Base-by-base conservation (phyloP, 2,888 invertebrate species). In the Hypsopygia costalis region DNA sequence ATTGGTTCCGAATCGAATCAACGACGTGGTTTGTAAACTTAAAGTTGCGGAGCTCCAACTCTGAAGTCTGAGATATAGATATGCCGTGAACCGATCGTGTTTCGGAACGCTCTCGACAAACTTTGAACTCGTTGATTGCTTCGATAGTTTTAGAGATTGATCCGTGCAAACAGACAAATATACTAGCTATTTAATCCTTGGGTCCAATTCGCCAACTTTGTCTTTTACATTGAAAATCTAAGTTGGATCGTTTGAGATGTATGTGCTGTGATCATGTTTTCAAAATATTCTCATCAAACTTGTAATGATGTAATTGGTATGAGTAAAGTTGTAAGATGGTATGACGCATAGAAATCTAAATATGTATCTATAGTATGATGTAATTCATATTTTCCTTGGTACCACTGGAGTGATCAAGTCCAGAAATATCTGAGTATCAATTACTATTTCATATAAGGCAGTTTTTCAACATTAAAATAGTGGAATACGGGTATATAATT, bases 81-180 rank as follows among this genome's bases (percentile, higher is more conserved):
- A 33, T 33, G 39, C 39, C 32, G 38, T 12, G 38, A 32, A 38
- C 31, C 33, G 39, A 39, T 39, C 39, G 32, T 39, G 33, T 33
- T 10, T 32, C 39, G 39, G 33, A 39, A 39, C 30, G 33, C 30
- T 9, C 39, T 33, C 39, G 27, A 11, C 27, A 39, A 39, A 39
- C 27, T 33, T 39, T 32, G 20, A 28, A 20, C 38, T 11, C 38
- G 38, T 11, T 25, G 38, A 38, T 38, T 38, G 38, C 38, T 38
- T 38, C 38, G 25, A 32, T 38, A 38, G 32, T 38, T 38, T 38
- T 38, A 32, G 38, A 38, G 32, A 38, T 32, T 38, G 32, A 31
- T 32, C 38, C 32, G 38, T 11, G 25, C 38, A 38, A 38, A 38
- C 38, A 32, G 38, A 38, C 38, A 25, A 32, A 38, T 38, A 25